Conservation (phyloP, 2,888 invertebrate species). For the Diachrysia chrysitis region DNA sequence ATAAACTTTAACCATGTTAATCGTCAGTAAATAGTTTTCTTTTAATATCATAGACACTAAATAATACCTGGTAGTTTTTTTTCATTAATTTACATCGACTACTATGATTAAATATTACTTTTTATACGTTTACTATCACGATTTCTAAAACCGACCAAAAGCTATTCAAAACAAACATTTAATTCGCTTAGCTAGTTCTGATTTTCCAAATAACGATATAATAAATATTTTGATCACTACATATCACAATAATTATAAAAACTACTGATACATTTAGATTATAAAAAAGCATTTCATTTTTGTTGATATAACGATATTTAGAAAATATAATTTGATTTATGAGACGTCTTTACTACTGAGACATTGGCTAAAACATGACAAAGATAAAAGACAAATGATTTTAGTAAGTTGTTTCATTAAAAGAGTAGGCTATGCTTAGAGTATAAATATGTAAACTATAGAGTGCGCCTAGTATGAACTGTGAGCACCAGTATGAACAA, state of each 20-base stretch:
- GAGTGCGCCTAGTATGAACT: too few species aligned
- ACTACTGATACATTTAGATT: neutral
- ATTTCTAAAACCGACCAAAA: neutral
- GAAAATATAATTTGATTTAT: constrained; percentile 1
- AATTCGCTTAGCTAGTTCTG: neutral
- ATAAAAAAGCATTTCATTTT: neutral
- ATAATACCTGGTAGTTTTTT: neutral
- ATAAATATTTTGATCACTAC: constrained; percentile 1
- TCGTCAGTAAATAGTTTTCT: neutral
- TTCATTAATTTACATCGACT: neutral
- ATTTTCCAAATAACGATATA: neutral
- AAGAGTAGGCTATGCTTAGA: too few species aligned
- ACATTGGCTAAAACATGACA: neutral
- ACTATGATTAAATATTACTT: neutral
- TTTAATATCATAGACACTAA: constrained; percentile 1
- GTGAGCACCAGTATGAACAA: too few species aligned
- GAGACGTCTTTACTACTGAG: neutral
- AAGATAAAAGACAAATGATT: neutral
- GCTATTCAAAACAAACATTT: neutral
- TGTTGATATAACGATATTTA: neutral
- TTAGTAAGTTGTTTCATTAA: neutral
- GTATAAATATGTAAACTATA: too few species aligned
- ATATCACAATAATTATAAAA: constrained; percentile 15
- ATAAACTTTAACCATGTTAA: neutral
- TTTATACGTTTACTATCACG: neutral